Conservation (phyloP, 2,797 vertebrate species). For the Podarcis siculus region DNA sequence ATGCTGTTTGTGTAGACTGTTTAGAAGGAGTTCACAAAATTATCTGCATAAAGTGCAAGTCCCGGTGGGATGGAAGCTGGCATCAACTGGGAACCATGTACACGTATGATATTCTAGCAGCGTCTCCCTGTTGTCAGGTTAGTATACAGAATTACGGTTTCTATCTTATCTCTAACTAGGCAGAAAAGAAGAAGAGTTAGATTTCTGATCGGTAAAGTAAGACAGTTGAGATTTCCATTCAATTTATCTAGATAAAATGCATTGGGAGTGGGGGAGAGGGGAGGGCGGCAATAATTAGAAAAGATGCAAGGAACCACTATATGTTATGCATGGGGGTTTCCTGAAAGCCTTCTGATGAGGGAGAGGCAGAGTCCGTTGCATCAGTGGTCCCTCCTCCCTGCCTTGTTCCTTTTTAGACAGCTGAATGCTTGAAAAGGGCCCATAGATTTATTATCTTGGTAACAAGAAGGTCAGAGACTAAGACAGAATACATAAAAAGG, state of each 20-base stretch:
- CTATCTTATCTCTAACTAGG: background rate
- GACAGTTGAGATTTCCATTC: background rate
- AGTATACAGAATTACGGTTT: conserved; percentile 56
- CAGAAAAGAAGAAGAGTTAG: background rate
- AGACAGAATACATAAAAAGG: background rate
- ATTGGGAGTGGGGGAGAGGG: too few species aligned
- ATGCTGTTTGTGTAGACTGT: conserved; percentile 98
- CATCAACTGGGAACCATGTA: conserved; percentile 99
- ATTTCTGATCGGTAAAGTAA: background rate
- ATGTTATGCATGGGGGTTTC: background rate
- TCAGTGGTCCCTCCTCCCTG: background rate
- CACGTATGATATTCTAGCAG: conserved; percentile 98
- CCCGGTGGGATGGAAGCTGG: conserved; percentile 99
- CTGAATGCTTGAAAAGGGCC: background rate
- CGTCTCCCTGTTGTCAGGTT: conserved; percentile 98
- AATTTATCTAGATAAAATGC: background rate
- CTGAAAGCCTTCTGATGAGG: background rate
- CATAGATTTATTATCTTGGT: background rate
- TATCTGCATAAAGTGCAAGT: conserved; percentile 99
- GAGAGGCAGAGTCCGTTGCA: background rate
- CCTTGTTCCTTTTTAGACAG: background rate
- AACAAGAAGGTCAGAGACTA: background rate
- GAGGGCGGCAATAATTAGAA: background rate
- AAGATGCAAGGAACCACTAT: background rate
- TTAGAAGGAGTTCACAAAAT: conserved; percentile 99